Evolutionary conservation across 1,140 invertebrate species (phyloP), one percentile per base, ranked within the genome.

Genomic region (Holotrichia oblita): DNA sequence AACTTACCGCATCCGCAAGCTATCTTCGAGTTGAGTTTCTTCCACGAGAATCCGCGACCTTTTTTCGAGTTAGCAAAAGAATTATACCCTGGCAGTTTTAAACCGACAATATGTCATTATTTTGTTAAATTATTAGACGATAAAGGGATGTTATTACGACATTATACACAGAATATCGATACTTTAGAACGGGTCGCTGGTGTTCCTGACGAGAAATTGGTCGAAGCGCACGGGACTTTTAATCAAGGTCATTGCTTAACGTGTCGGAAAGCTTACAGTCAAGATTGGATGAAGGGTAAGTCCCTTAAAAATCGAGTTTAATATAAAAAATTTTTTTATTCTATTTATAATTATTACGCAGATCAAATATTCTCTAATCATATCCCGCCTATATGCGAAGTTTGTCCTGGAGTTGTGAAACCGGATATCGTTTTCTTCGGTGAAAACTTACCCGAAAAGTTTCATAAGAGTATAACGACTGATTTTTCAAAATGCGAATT

Each of bases 351-450:
- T 55, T 55, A 6, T 17, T 55, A 9, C n/a, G n/a, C 87, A 95
- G 93, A 93, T 78, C 89, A 92, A 87, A 95, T 97, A 81, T 92
- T 94, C 79, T 85, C 89, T 14, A 93, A 93, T 82, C 85, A 89
- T 69, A 89, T 97, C 77, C 96, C 96, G 41, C 92, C 90, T 80
- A 98, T 96, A 85, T 87, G 91, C 84, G 77, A 80, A 77, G 90
- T 84, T 80, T 90, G 92, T 74, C 89, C 91, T 27, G 93, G 92
- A 8, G 87, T 97, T 40, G 94, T 98, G 0, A 98, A 98, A 86
- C 97, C 97, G 40, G 97, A 98, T 85, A 96, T 98, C 85, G 93
- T 98, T 0, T 98, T 98, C 87, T 98, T 98, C 88, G 96, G 97
- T 22, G 97, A 99, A 89, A 91, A 90, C 85, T 88, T 99, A 42